These are phyloP conservation scores for Melanargia galathea DNA, from an alignment of 2,888 invertebrate genomes.

Conservation along the genomic window DNA sequence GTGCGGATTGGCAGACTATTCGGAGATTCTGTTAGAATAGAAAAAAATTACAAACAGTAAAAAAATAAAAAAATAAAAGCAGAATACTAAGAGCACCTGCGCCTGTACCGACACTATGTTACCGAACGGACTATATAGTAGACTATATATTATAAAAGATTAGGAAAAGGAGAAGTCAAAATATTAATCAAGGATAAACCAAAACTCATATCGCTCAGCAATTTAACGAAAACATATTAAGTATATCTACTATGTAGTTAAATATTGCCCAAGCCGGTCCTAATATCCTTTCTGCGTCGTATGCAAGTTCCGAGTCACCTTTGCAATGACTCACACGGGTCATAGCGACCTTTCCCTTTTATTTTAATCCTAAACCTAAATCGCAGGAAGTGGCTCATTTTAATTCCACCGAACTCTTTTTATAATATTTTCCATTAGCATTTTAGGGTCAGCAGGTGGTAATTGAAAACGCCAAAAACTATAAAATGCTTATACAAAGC, in stretches of 20 bases:
- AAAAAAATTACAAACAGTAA: too few relatives aligned
- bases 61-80: too few relatives aligned
- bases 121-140: too few relatives aligned
- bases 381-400: conserved; percentile 76
- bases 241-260: background rate
- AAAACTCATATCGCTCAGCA: background rate
- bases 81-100: too few relatives aligned
- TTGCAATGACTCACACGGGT: conserved; percentile 61
- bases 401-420: conserved; percentile 65
- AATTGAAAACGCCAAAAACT: conserved; percentile 9
- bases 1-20: too few relatives aligned
- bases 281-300: conserved; percentile 27
- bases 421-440: conserved; percentile 30
- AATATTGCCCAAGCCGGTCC: conserved; percentile 22
- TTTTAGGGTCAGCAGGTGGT: conserved; percentile 27
- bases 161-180: background rate
- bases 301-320: conserved; percentile 55
- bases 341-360: conserved; percentile 68
- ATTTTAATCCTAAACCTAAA: conserved; percentile 58
- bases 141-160: too few relatives aligned
- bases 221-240: background rate
- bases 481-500: background rate
- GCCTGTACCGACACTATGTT: too few relatives aligned
- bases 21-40: too few relatives aligned
- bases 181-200: background rate